A percentile compares a stretch with the other conserved stretches of the same genome.
Conservation (phyloP, 2,888 invertebrate genomes). For the Cylindroiulus punctatus region DNA sequence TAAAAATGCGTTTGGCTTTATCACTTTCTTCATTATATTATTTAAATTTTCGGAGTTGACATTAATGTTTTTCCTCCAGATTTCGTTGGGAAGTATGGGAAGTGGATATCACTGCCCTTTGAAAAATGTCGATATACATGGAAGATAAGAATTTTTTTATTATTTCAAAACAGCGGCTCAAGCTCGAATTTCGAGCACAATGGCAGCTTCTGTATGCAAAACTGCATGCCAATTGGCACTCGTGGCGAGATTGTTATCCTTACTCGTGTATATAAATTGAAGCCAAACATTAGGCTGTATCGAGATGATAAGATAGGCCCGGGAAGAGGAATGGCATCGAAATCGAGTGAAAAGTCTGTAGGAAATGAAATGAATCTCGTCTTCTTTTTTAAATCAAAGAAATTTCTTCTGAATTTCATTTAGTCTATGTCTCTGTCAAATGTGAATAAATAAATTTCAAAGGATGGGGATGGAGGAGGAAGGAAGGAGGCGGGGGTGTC, state of each 20-base stretch:
- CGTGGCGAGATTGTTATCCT: slow-evolving; percentile 1
- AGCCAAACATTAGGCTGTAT: slow-evolving; percentile 4
- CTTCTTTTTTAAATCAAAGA: slow-evolving; percentile 11
- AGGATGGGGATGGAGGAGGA: background rate
- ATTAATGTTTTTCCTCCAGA: too few relatives aligned
- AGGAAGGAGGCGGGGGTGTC: slow-evolving; percentile 26
- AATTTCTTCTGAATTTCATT: slow-evolving; percentile 32
- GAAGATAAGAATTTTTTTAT: too few relatives aligned
- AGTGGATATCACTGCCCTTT: too few relatives aligned
- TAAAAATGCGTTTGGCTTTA: too few relatives aligned
- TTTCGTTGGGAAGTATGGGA: too few relatives aligned
- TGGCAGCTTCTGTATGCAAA: background rate
- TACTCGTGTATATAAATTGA: slow-evolving; percentile 19
- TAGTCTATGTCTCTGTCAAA: slow-evolving; percentile 32
- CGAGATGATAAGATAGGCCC: slow-evolving; percentile 1
- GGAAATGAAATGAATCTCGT: slow-evolving; percentile 26
- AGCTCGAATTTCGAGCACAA: background rate
- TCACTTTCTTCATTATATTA: background rate
- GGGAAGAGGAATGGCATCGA: background rate
- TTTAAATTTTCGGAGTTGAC: background rate
- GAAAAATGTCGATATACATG: too few relatives aligned
- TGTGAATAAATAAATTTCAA: slow-evolving; percentile 17
- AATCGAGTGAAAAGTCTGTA: slow-evolving; percentile 32
- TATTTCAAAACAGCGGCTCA: too few relatives aligned
- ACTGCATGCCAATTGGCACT: slow-evolving; percentile 25